A percentile compares a stretch with the other conserved stretches of the same genome.
These are phyloP conservation scores for Lutraria lutraria DNA, from an alignment of 2,888 invertebrate species.

Conservation along the genomic window DNA sequence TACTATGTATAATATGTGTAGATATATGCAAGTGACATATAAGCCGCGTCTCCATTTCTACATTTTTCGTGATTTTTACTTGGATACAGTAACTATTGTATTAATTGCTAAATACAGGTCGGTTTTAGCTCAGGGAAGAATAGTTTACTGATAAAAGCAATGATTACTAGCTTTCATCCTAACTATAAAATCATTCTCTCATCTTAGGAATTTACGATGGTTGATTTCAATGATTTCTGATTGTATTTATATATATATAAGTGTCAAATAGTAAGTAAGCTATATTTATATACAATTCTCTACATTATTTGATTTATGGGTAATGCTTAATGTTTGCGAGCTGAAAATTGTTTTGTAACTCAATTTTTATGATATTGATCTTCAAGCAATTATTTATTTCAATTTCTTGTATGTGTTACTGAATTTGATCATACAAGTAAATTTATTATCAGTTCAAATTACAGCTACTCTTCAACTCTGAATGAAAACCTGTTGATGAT, in stretches of 20 bases:
- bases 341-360: not conserved
- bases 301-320: not conserved
- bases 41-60: not conserved
- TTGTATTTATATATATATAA: not conserved
- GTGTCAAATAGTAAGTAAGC: not conserved
- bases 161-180: not conserved
- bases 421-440: not conserved
- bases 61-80: not conserved
- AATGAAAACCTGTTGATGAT: not conserved
- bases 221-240: not conserved
- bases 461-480: not conserved
- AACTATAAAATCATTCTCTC: not conserved
- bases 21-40: not conserved
- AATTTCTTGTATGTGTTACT: not conserved
- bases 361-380: conserved; percentile 10
- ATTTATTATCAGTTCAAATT: not conserved
- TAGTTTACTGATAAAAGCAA: not conserved
- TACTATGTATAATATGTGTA: conserved; percentile 7
- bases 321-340: not conserved
- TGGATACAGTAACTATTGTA: not conserved
- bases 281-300: not conserved
- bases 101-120: not conserved
- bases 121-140: not conserved
- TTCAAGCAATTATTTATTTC: not conserved
- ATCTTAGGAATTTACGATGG: not conserved